Percentiles rank a stretch among this genome's conserved stretches.
Conservation (phyloP, 2,888 invertebrate species). For the Aporophyla nigra region DNA sequence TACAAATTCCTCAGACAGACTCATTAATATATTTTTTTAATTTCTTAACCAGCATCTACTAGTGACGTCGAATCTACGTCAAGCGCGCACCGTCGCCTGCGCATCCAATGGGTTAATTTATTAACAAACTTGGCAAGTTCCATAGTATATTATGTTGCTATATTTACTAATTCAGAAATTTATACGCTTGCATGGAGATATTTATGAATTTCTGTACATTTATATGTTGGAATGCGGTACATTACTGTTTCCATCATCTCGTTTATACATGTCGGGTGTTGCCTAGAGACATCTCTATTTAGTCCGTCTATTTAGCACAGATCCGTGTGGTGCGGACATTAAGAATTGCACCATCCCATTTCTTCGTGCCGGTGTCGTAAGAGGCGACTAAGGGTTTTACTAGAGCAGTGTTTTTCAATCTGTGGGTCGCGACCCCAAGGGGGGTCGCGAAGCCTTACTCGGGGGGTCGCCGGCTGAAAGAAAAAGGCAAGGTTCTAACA, state of each 20-base stretch:
- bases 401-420: too few relatives aligned
- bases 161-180: constrained; percentile 48
- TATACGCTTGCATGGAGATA: constrained; percentile 39
- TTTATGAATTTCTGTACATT: constrained; percentile 36
- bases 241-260: constrained; percentile 11
- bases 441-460: too few relatives aligned
- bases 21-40: constrained; percentile 40
- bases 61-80: constrained; percentile 55
- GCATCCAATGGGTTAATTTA: constrained; percentile 57
- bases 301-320: background rate
- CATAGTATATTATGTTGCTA: constrained; percentile 37
- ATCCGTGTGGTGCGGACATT: background rate
- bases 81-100: constrained; percentile 40
- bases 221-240: constrained; percentile 37
- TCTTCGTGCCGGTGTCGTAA: too few relatives aligned
- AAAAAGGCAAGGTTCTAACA: too few relatives aligned
- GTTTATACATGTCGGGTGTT: constrained; percentile 2
- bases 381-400: too few relatives aligned
- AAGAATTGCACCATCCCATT: too few relatives aligned
- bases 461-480: too few relatives aligned
- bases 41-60: constrained; percentile 25
- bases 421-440: too few relatives aligned
- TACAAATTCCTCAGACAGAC: constrained; percentile 14
- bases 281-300: constrained; percentile 12
- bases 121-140: constrained; percentile 63